Evolutionary conservation across 30 jellyfish, hydroid and myxozoan genomes (phyloP), one percentile per base, ranked within the genome.

Genomic region (Cassiopea andromeda): DNA sequence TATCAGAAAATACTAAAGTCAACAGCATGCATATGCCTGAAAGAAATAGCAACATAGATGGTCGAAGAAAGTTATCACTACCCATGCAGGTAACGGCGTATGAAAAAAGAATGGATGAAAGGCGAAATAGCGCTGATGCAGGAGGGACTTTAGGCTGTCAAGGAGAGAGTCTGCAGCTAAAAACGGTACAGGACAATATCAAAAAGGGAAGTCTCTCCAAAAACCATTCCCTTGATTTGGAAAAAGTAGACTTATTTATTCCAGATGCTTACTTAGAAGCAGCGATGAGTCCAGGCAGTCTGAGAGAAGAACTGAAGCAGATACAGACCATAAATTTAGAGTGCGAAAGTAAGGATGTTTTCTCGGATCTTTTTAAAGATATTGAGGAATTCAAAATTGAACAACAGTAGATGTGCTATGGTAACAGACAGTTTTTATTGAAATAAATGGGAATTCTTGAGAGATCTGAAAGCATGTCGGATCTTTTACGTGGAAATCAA

Each of bases 181-280:
- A 82, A 14, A 14, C 48, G 76, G 8, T 2, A 16, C 79, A 70
- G 79, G 17, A 70, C 14, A 17, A 38, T 1, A 27, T 47, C 27
- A 82, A 68, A 69, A 82, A 82, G 75, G 38, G 50, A 1, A 15
- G 57, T 4, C 27, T 44, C 47, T 17, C 71, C 49, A 68, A 82
- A 19, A 16, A 48, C 8, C 72, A 64, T 9, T 82, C 91, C 1
- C 69, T 82, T 61, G 80, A 67, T 48, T 7, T 80, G 46, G 89
- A 80, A 1, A 48, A 54, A 16, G 54, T 69, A 44, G 94, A 78
- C 18, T 10, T 87, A 2, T 87, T 38, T 60, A 66, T 76, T 16
- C 94, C 94, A 1, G 89, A 77, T 1, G 94, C 47, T 58, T 87
- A 87, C 67, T 38, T 77, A 1, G 94, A 87, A 44, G 94, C 94